Conservation (phyloP, 2,888 invertebrate species). For the Ochropacha duplaris region DNA sequence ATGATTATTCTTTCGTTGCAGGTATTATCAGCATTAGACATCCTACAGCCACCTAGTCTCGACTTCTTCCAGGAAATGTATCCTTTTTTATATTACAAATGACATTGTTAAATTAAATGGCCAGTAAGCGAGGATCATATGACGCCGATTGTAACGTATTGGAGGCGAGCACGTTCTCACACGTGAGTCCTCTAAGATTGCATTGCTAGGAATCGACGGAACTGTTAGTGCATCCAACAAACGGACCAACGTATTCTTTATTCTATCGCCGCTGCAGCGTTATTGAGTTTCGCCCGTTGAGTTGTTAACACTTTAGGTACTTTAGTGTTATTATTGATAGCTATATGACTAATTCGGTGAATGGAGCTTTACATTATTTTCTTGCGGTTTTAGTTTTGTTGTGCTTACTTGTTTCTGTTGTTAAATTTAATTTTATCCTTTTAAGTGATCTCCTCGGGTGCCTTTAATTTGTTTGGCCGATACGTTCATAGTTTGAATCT, state of each 20-base stretch:
- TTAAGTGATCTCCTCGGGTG: slow-evolving; percentile 1
- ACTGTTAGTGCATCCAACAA: slow-evolving; percentile 32
- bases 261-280: slow-evolving; percentile 30
- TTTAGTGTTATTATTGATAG: slow-evolving; percentile 27
- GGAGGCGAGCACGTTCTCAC: slow-evolving; percentile 39
- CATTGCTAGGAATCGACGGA: slow-evolving; percentile 41
- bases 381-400: no score
- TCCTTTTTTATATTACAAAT: slow-evolving; percentile 84
- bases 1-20: slow-evolving; percentile 78
- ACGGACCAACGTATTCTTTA: slow-evolving; percentile 31
- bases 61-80: slow-evolving; percentile 99
- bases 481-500: neutral
- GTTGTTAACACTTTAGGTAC: slow-evolving; percentile 42
- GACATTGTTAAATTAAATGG: slow-evolving; percentile 33
- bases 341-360: neutral
- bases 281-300: slow-evolving; percentile 47
- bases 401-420: no score
- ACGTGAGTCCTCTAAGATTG: slow-evolving; percentile 40
- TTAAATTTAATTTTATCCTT: no score
- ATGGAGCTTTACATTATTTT: neutral
- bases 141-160: slow-evolving; percentile 19
- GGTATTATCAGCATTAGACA: slow-evolving; percentile 99
- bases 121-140: slow-evolving; percentile 1
- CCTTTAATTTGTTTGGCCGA: neutral
- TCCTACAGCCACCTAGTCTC: slow-evolving; percentile 98